Evolutionary conservation across 2,797 vertebrate genomes (phyloP).

Genomic region (Fistularia commersonii): DNA sequence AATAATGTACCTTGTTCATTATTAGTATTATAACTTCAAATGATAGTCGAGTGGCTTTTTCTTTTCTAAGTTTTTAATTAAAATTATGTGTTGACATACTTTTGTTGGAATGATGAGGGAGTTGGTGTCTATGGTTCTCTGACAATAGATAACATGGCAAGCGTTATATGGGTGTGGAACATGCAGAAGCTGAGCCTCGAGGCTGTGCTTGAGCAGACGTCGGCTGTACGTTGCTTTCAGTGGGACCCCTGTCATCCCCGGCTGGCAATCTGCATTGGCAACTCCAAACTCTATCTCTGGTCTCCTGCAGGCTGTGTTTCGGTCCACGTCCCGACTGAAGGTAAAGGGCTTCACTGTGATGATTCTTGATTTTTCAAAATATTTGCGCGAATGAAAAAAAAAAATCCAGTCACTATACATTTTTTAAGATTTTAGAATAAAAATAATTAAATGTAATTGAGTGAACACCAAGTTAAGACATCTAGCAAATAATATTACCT

Average conservation of each 20-base stretch:
- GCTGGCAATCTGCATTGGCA: conserved; percentile 88
- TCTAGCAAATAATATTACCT: too few species aligned
- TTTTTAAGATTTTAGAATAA: too few species aligned
- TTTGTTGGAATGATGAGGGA: conserved; percentile 2
- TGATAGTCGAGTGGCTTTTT: not conserved
- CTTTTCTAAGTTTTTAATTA: not conserved
- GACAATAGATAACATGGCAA: conserved; percentile 84
- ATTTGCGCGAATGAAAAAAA: too few species aligned
- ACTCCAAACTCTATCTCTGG: conserved; percentile 86
- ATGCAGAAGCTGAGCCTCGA: conserved; percentile 81
- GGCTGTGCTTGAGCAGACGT: conserved; percentile 85
- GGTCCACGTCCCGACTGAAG: conserved; percentile 86
- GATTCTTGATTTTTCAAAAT: not conserved
- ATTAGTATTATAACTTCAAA: not conserved
- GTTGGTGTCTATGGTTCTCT: conserved; percentile 13
- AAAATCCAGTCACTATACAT: too few species aligned
- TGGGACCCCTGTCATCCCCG: conserved; percentile 89
- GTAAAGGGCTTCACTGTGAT: conserved; percentile 60
- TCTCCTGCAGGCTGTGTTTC: conserved; percentile 85
- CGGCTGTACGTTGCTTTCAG: conserved; percentile 81
- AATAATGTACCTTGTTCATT: not conserved
- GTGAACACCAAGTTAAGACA: too few species aligned
- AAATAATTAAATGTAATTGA: too few species aligned
- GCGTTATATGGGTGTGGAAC: conserved; percentile 91
- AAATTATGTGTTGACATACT: not conserved